phyloP scores from a whole-genome alignment of 2,113 vertebrate species.

The Leptobrachium ailaonicum region DNA sequence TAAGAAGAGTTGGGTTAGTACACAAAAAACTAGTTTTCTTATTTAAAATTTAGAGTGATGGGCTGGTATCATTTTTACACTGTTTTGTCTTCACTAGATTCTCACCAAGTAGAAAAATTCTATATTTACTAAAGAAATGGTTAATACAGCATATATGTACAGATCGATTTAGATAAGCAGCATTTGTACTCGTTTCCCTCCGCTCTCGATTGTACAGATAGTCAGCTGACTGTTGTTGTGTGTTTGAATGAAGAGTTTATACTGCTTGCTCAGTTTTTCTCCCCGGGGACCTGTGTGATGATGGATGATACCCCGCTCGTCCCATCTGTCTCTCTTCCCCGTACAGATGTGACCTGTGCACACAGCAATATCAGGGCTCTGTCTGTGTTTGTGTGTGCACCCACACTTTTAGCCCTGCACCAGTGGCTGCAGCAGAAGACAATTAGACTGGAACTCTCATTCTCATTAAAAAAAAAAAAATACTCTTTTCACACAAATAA shows the following conservation, averaged over 20 bases:
- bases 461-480: no score
- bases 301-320: slow-evolving; percentile 51
- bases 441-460: no score
- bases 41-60: no score
- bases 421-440: neutral
- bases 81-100: no score
- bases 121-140: no score
- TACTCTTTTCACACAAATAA: no score
- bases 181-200: neutral
- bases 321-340: slow-evolving; percentile 48
- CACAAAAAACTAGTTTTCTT: no score
- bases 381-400: slow-evolving; percentile 33
- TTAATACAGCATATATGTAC: no score
- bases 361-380: slow-evolving; percentile 15
- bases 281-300: slow-evolving; percentile 44
- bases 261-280: slow-evolving; percentile 23
- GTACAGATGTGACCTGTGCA: slow-evolving; percentile 16
- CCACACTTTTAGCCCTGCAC: slow-evolving; percentile 14
- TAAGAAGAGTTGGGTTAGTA: no score
- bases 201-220: slow-evolving; percentile 16
- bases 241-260: slow-evolving; percentile 37
- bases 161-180: no score
- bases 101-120: no score
- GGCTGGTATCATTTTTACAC: no score
- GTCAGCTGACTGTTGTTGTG: slow-evolving; percentile 31